These are phyloP conservation scores for Lasiurus cinereus DNA, from an alignment of 2,113 vertebrate species.

Conservation along the genomic window DNA sequence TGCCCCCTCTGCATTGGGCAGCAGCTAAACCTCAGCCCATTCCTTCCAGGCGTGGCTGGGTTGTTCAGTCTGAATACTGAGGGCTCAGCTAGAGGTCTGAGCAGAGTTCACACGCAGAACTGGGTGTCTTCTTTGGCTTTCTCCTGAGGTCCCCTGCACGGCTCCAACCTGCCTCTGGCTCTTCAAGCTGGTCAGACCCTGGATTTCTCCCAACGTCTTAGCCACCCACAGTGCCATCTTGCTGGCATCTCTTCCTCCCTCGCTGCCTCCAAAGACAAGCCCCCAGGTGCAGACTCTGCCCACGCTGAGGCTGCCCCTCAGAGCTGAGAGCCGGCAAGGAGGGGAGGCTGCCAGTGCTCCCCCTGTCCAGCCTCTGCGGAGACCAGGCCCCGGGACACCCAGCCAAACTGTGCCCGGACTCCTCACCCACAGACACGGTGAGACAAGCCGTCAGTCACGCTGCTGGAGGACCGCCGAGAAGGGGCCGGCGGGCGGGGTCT, in stretches of 20 bases:
- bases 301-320: not conserved
- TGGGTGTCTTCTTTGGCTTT: not conserved
- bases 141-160: not conserved
- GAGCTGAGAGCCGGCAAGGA: not conserved
- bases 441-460: not conserved
- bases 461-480: not conserved
- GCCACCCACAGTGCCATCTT: fast-evolving
- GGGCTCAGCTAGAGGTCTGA: not conserved
- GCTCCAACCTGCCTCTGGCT: not conserved
- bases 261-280: too few species aligned
- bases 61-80: fast-evolving
- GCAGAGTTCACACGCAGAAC: not conserved
- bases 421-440: too few species aligned
- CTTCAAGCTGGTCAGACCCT: too few species aligned
- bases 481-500: not conserved
- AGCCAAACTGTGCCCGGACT: not conserved
- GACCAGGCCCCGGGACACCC: not conserved
- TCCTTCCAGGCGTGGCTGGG: not conserved
- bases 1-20: not conserved
- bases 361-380: not conserved
- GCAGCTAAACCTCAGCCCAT: not conserved
- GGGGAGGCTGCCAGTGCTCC: not conserved
- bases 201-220: not conserved
- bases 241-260: not conserved
- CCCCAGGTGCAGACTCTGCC: not conserved